Conservation (phyloP, 2,888 invertebrate genomes). For the Latrodectus hesperus region DNA sequence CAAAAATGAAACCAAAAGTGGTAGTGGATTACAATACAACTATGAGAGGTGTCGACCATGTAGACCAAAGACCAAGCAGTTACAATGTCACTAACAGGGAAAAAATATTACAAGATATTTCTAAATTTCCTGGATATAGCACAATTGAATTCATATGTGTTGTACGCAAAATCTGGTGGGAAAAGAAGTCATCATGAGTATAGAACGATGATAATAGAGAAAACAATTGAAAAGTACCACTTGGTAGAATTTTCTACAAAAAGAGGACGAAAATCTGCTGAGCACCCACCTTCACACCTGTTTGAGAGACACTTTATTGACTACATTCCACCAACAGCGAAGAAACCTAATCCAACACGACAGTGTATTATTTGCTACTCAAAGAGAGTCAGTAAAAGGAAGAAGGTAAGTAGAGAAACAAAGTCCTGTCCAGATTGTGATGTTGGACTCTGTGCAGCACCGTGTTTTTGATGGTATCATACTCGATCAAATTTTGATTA, state of each 20-base stretch:
- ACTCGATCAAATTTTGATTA: too few relatives aligned
- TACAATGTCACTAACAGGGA: slow-evolving; percentile 25
- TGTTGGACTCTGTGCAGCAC: too few relatives aligned
- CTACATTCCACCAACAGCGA: too few relatives aligned
- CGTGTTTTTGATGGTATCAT: too few relatives aligned
- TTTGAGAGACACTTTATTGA: slow-evolving; percentile 23
- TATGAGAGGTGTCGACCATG: slow-evolving; percentile 6
- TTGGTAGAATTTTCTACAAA: not conserved
- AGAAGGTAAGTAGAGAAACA: too few relatives aligned
- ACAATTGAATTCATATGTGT: slow-evolving; percentile 22
- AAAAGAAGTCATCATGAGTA: slow-evolving; percentile 8
- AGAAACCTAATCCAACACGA: too few relatives aligned
- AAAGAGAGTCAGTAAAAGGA: too few relatives aligned
- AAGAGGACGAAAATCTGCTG: not conserved
- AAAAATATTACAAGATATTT: not conserved
- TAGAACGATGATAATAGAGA: not conserved
- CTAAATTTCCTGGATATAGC: slow-evolving; percentile 35
- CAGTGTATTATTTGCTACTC: too few relatives aligned
- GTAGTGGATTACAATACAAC: not conserved
- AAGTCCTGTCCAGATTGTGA: too few relatives aligned
- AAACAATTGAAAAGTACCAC: slow-evolving; percentile 8
- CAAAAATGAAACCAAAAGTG: slow-evolving; percentile 18
- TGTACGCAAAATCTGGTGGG: slow-evolving; percentile 23
- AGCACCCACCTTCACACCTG: slow-evolving; percentile 3
- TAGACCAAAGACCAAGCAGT: slow-evolving; percentile 1